These are phyloP conservation scores for Dusona sp. DNA, from an alignment of 2,888 invertebrate genomes.

Conservation along the genomic window DNA sequence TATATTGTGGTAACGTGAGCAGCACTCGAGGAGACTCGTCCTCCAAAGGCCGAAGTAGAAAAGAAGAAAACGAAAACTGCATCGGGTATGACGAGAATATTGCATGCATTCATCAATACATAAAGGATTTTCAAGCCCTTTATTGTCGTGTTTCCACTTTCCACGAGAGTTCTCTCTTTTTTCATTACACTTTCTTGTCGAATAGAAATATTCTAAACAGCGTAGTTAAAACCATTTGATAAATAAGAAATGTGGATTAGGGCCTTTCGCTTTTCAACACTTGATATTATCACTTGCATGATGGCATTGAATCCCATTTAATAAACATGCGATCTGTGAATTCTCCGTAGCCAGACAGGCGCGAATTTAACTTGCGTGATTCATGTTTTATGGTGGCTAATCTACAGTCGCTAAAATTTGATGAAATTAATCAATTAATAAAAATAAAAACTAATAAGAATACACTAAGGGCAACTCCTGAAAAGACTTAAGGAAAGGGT, in stretches of 20 bases:
- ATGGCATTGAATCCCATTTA: constrained; percentile 53
- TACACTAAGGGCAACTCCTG: neutral
- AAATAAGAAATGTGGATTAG: constrained; percentile 5
- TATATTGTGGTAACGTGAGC: constrained; percentile 37
- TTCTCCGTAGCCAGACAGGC: constrained; percentile 42
- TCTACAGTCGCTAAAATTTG: neutral
- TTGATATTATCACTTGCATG: constrained; percentile 29
- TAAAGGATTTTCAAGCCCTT: neutral
- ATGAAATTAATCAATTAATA: neutral
- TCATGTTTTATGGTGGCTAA: constrained; percentile 7
- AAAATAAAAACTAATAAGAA: neutral
- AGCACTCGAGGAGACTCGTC: constrained; percentile 35
- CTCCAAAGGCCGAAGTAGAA: constrained; percentile 38
- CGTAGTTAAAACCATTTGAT: neutral
- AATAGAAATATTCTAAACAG: neutral
- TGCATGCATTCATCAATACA: neutral
- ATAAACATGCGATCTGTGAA: constrained; percentile 24
- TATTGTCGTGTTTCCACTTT: neutral
- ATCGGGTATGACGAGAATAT: constrained; percentile 3
- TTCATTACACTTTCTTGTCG: neutral
- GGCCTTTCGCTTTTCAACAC: constrained; percentile 26
- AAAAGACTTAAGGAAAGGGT: neutral
- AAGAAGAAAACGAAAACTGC: constrained; percentile 19
- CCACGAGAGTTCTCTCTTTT: neutral
- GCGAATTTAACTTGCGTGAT: constrained; percentile 54